Base-by-base conservation (phyloP, 2,888 invertebrate species). In the Spilarctia lutea region DNA sequence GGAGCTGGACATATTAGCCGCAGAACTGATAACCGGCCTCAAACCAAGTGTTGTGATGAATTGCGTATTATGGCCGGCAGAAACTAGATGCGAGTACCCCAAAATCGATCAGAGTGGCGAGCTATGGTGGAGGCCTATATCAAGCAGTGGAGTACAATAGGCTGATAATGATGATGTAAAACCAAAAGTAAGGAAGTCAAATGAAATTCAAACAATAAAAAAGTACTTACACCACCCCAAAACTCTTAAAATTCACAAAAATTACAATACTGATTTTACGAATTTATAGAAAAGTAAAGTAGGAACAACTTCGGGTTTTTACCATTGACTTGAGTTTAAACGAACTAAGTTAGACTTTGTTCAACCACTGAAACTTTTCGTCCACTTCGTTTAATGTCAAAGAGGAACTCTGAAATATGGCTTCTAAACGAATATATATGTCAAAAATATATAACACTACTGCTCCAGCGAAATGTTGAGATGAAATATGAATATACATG, bases 341-440 rank as follows among this genome's bases (percentile, higher is more conserved):
- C 70, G 75, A 73, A 74, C 63, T 68, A 65, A 71, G 73, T 82
- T 78, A 75, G 63, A 75, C 79, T 75, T 72, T 75, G 76, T 80
- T 82, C 72, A 71, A 73, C 72, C 68, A 74, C 68, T 18, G n/a
- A 75, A 82, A 82, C 71, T 81, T 82, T 83, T 73, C 65, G 63
- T 68, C 56, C 75, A 81, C 75, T 84, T 81, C 42, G 71, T 60
- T 68, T 65, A 72, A 75, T 77, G 74, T 82, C 84, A 83, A 84
- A 83, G 81, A 69, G 80, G 30, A 80, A 75, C 63, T 73, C n/a
- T 13, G 60, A 13, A 71, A 72, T 68, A 63, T 70, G 20, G 33
- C 30, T 69, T 56, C 18, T 18, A 10, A 66, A 71, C 71, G 63
- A 60, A 70, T 45, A 70, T 45, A 70, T 42, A 56, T 27, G 70